A percentile compares a stretch with the other conserved stretches of the same genome.
phyloP scores from a whole-genome alignment of 1,140 invertebrate genomes.

The Leptopilina boulardi region DNA sequence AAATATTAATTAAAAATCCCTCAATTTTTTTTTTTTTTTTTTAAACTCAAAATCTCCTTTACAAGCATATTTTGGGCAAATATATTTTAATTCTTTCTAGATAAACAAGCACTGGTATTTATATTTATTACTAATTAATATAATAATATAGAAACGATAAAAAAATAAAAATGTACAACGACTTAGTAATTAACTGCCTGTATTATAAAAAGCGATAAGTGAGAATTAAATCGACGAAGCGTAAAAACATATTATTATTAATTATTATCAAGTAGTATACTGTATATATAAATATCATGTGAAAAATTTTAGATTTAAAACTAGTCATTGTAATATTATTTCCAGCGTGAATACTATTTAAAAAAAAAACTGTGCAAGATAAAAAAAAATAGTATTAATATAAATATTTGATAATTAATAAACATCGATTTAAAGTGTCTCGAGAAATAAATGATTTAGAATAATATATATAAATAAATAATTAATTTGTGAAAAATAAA shows the following conservation, averaged over 20 bases:
- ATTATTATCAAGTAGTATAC: constrained; percentile 36
- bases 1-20: constrained; percentile 67
- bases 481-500: background rate
- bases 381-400: background rate
- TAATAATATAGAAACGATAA: constrained; percentile 41
- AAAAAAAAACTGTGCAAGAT: constrained; percentile 15
- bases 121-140: constrained; percentile 58
- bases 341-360: constrained; percentile 40
- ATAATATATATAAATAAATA: background rate
- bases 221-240: constrained; percentile 40
- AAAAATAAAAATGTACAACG: constrained; percentile 71
- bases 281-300: constrained; percentile 48
- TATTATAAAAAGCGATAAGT: constrained; percentile 61
- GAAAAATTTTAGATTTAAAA: constrained; percentile 51
- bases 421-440: constrained; percentile 8
- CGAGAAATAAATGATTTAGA: background rate
- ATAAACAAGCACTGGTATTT: constrained; percentile 59
- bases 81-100: constrained; percentile 63
- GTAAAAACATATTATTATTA: background rate
- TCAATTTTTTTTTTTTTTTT: constrained; percentile 57
- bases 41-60: constrained; percentile 32
- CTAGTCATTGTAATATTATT: constrained; percentile 54
- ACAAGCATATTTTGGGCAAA: constrained; percentile 47
- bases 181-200: constrained; percentile 67
- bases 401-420: constrained; percentile 1